Evolutionary conservation across 2,113 vertebrate species (phyloP).

Genomic region (Limnothrissa miodon): DNA sequence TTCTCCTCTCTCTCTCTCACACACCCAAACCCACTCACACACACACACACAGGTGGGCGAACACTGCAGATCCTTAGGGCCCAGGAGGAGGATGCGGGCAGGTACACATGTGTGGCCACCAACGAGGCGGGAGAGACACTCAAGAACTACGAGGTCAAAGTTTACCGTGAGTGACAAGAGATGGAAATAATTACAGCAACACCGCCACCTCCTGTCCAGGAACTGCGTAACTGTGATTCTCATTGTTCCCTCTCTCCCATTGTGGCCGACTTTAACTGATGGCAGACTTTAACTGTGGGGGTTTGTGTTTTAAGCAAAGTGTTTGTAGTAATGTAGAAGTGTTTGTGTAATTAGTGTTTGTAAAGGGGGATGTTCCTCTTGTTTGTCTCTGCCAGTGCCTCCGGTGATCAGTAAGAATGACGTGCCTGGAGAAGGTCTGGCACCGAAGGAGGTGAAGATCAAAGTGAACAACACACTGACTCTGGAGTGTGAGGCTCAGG

Average conservation of each 20-base stretch:
- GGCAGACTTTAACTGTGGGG: no score
- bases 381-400: constrained; percentile 74
- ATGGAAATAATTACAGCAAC: neutral
- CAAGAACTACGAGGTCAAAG: constrained; percentile 90
- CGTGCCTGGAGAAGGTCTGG: constrained; percentile 73
- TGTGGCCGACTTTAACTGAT: no score
- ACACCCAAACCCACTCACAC: constrained; percentile 1
- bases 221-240: neutral
- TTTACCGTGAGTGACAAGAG: constrained; percentile 80
- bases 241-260: neutral
- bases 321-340: no score
- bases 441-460: constrained; percentile 90
- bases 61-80: constrained; percentile 91
- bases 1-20: neutral
- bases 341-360: neutral
- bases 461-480: constrained; percentile 88
- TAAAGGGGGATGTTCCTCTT: neutral
- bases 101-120: constrained; percentile 89
- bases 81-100: constrained; percentile 80
- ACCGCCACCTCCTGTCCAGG: neutral
- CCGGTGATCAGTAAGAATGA: constrained; percentile 88
- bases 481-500: constrained; percentile 87
- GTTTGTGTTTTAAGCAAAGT: neutral
- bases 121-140: constrained; percentile 91
- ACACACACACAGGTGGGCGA: constrained; percentile 76